phyloP scores from a whole-genome alignment of 2,797 vertebrate genomes.

The Urocyon cinereoargenteus region DNA sequence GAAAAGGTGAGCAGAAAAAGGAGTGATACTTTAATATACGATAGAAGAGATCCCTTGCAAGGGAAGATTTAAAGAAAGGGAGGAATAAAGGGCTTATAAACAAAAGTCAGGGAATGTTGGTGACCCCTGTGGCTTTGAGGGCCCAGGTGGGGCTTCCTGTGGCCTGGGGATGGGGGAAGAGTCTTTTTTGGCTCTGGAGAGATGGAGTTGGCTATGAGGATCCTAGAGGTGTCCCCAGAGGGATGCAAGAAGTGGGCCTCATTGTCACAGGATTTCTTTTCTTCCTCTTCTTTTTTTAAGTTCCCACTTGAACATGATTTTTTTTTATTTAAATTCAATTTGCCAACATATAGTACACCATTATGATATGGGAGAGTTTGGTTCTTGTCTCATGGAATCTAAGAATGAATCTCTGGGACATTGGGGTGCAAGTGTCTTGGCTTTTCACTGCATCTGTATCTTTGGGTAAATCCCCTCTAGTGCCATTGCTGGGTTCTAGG shows the following conservation, averaged over 20 bases:
- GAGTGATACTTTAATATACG: background rate
- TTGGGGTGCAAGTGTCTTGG: too few species aligned
- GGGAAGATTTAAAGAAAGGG: background rate
- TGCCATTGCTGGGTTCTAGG: too few species aligned
- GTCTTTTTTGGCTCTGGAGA: background rate
- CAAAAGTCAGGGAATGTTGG: background rate
- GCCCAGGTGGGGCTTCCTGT: background rate
- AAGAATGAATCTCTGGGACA: too few species aligned
- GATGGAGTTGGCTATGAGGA: background rate
- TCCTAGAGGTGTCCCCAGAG: background rate
- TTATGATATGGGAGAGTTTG: too few species aligned
- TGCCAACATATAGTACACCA: too few species aligned
- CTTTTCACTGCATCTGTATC: too few species aligned
- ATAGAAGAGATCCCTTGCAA: background rate
- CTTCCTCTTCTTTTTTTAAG: too few species aligned
- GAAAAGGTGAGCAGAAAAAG: background rate
- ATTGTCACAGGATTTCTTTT: background rate
- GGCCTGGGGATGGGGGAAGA: too few species aligned
- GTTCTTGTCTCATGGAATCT: too few species aligned
- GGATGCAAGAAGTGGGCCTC: background rate
- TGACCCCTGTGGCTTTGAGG: background rate
- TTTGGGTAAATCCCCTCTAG: too few species aligned
- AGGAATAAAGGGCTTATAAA: background rate
- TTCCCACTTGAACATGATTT: too few species aligned
- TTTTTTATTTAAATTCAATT: too few species aligned